Base-by-base conservation (phyloP, 1,140 invertebrate genomes). In the Holotrichia oblita region DNA sequence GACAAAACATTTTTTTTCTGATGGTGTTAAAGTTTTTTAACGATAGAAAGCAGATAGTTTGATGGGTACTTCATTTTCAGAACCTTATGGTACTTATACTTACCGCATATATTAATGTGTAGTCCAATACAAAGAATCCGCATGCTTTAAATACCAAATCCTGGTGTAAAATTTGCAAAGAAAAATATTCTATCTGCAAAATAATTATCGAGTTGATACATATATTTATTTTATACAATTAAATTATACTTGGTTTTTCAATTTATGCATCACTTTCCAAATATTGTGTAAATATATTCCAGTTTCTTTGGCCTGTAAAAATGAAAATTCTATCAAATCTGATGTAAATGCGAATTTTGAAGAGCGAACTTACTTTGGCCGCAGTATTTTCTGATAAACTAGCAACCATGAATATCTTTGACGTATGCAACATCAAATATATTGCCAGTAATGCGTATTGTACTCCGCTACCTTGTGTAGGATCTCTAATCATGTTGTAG, bases 91-190 rank as follows among this genome's bases (percentile, higher is more conserved):
- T n/a, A n/a, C n/a, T n/a, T n/a, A n/a, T n/a, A n/a, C 78, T 79
- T 79, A 81, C 80, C 12, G 76, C 41, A 78, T 79, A 64, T n/a
- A 81, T 80, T 34, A 81, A 69, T 14, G 72, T 78, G 42, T 80
- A 80, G 74, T 81, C 77, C 34, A 81, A 40, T 6, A 69, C n/a
- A 61, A 81, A 81, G 41, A 81, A 80, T 6, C 79, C 79, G 34
- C 55, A 40, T 6, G 80, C 79, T 8, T 72, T 80, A 20, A 80
- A 81, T 0, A 55, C 44, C 20, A 75, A 34, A 17, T 77, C 77
- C 41, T 77, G 77, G 20, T 81, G 80, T n/a, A 77, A 27, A 22
- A 81, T 42, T 80, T 81, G 80, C 61, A 81, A 59, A 14, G 80
- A 81, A 61, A 81, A 80, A 61, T 77, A 80, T 14, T 80, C 72